Percentiles rank a stretch among this genome's conserved stretches.
Conservation (phyloP, 2,113 vertebrate genomes). For the Campylomormyrus tamandua region DNA sequence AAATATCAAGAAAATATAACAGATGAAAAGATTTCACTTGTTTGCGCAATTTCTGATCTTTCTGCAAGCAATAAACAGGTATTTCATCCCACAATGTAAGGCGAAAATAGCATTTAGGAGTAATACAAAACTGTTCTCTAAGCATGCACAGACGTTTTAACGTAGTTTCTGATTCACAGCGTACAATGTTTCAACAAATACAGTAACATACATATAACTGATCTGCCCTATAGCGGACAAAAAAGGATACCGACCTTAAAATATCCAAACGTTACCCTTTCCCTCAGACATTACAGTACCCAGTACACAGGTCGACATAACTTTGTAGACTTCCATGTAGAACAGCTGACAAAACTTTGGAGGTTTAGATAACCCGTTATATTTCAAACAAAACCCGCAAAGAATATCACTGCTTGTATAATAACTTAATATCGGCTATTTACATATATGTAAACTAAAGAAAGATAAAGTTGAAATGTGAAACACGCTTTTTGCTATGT, state of each 20-base stretch:
- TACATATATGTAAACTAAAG: neutral
- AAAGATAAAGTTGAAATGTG: neutral
- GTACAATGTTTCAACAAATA: neutral
- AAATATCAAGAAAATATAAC: neutral
- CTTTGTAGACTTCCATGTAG: slow-evolving; percentile 40
- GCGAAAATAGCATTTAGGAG: neutral
- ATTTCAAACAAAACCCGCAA: neutral
- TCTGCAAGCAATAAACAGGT: neutral
- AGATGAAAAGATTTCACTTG: neutral
- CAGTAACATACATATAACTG: neutral
- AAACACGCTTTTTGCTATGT: neutral
- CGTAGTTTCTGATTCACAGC: neutral
- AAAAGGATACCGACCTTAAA: neutral
- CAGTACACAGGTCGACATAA: slow-evolving; percentile 9
- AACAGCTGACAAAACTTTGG: neutral
- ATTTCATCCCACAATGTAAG: neutral
- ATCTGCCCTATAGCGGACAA: neutral
- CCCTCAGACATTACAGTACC: neutral
- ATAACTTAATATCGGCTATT: neutral
- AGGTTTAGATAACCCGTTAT: neutral
- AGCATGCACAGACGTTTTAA: neutral
- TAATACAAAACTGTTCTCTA: neutral
- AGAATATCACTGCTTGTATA: neutral
- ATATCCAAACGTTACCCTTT: neutral
- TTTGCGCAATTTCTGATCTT: neutral